These are phyloP conservation scores for Triplophysa dalaica DNA, from an alignment of 2,113 vertebrate species.

Conservation along the genomic window DNA sequence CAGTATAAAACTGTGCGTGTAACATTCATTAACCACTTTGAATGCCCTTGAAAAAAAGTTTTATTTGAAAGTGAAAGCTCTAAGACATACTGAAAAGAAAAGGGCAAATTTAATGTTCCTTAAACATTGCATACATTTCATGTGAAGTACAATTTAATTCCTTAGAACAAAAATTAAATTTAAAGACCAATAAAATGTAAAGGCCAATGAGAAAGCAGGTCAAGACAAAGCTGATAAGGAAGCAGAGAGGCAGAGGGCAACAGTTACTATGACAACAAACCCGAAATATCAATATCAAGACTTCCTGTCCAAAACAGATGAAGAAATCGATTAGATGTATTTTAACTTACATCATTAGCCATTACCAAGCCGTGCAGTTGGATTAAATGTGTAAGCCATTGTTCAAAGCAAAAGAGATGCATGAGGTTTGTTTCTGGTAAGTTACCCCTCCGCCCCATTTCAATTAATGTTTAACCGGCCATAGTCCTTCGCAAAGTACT, in stretches of 20 bases:
- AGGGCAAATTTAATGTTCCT: no score
- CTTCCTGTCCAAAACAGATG: neutral
- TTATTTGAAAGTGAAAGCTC: no score
- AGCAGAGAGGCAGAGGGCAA: neutral
- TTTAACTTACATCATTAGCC: neutral
- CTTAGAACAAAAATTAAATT: neutral
- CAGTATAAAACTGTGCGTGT: no score
- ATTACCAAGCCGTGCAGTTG: neutral
- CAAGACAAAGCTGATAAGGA: constrained; percentile 6
- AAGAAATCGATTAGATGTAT: neutral
- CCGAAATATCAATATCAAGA: neutral
- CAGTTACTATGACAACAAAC: neutral
- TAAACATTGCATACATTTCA: neutral
- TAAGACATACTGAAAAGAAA: neutral
- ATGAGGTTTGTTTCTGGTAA: constrained; percentile 22
- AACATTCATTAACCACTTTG: no score
- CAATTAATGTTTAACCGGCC: constrained; percentile 53
- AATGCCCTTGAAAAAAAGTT: no score
- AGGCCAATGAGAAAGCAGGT: neutral
- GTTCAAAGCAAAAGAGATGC: constrained; percentile 13
- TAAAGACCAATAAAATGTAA: neutral
- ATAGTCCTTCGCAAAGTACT: constrained; percentile 38
- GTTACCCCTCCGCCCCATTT: constrained; percentile 1
- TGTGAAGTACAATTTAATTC: neutral
- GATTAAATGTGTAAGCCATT: constrained; percentile 12